Base-by-base conservation (phyloP, 2,888 invertebrate genomes). In the Exocentrus adspersus region DNA sequence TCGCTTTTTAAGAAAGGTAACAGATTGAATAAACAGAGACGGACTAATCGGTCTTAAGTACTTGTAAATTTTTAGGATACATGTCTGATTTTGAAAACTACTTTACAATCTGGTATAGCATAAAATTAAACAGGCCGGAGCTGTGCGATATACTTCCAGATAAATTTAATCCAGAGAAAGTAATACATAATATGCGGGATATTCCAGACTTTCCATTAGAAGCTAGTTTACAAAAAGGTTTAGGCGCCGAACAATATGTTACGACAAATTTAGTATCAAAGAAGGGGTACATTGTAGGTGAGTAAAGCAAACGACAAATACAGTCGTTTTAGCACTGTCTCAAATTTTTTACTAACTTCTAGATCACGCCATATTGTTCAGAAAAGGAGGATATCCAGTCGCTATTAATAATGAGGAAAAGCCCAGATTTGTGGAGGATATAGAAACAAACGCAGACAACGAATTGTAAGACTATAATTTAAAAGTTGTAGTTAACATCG, bases 231-330 rank as follows among this genome's bases (percentile, higher is more conserved):
- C 83, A 86, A 60, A 74, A 78, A 48, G 88, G 86, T 1, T 73
- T 91, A 10, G 90, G 90, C 0, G 87, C 88, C 1, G 71, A 81
- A 1, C 82, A 85, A 17, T 89, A 85, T 73, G 82, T 90, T 0
- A 81, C 83, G 21, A 85, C 81, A 58, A 84, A 87, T 63, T 78
- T 90, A 0, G 78, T 78, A 69, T 84, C 89, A 51, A 85, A 86
- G 50, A 63, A 75, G 46, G 77, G 77, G 46, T 71, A 76, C 68
- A 69, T 70, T 64, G 76, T 81, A 70, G 80, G 80, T 79, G 69
- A 60, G 48, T 24, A 24, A 7, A 24, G 24, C 7, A 7, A 24
- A 3, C 7, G 7, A 5, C 7, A 3, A 5, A 3, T 24, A 7
- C 24, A 24, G 7, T 24, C 3, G 7, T 24, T 5, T 24, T 24